Evolutionary conservation across 2,113 vertebrate species (phyloP).

Genomic region (Athene cunicularia): DNA sequence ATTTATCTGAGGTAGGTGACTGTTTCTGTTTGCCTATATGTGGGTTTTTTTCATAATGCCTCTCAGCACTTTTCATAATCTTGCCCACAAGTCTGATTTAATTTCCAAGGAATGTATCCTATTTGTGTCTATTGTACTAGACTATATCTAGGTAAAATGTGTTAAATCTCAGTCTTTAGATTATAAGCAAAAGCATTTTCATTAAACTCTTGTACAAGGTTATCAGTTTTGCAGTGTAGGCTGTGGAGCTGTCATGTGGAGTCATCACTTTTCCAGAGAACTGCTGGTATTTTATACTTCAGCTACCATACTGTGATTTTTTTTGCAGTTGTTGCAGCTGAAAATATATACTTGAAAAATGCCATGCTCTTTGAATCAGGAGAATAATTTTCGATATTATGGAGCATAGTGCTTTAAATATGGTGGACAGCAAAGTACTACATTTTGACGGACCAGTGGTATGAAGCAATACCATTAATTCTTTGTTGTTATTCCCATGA

Average conservation of each 20-base stretch:
- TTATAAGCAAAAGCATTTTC: not conserved
- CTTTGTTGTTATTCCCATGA: not conserved
- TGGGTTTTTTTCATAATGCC: not conserved
- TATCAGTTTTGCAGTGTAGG: not conserved
- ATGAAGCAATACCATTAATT: not conserved
- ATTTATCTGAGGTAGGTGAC: not conserved
- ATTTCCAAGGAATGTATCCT: not conserved
- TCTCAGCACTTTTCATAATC: not conserved
- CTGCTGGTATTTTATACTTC: not conserved
- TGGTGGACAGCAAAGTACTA: not conserved
- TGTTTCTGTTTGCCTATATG: not conserved
- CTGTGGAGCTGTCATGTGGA: not conserved
- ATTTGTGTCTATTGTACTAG: not conserved
- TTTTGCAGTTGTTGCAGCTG: not conserved
- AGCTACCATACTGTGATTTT: not conserved
- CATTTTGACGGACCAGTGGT: not conserved
- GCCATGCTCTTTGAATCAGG: not conserved
- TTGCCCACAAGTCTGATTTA: not conserved
- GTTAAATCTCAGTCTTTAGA: not conserved
- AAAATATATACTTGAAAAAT: not conserved
- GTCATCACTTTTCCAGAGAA: not conserved
- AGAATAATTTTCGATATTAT: not conserved
- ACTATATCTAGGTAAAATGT: not conserved
- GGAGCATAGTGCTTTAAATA: not conserved
- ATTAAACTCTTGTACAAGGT: not conserved